Percentiles rank a stretch among this genome's conserved stretches.
Evolutionary conservation across 92 coral and sea anemone species (phyloP).

Genomic region (Parazoanthus atlanticus): DNA sequence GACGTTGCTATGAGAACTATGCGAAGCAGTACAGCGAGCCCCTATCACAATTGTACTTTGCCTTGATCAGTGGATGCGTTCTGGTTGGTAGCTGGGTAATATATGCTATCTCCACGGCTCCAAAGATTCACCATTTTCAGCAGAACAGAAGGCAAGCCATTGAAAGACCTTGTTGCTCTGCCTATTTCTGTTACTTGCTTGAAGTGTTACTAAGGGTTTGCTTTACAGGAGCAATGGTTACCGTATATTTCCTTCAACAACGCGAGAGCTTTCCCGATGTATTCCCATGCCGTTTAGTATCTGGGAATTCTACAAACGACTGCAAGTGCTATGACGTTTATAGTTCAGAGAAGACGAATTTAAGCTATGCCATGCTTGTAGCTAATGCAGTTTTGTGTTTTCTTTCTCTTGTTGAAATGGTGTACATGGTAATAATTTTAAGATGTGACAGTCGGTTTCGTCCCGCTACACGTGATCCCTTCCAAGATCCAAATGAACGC

Average conservation of each 20-base stretch:
- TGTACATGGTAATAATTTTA: not conserved
- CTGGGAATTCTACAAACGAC: not conserved
- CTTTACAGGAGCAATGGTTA: not conserved
- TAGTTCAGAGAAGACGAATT: not conserved
- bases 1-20: conserved; percentile 32
- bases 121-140: conserved; percentile 10
- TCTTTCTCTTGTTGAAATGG: conserved; percentile 8
- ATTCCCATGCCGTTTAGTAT: not conserved
- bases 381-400: conserved; percentile 21
- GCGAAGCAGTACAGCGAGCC: conserved; percentile 4
- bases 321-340: conserved; percentile 23
- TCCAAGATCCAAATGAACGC: not conserved
- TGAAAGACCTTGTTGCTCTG: conserved; percentile 16
- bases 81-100: conserved; percentile 37
- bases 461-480: not conserved
- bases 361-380: conserved; percentile 5
- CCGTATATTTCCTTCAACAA: not conserved
- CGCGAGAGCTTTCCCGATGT: conserved; percentile 8
- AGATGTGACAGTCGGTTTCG: not conserved
- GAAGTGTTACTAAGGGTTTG: conserved; percentile 10
- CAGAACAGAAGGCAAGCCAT: not conserved
- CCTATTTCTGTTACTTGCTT: not conserved
- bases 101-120: conserved; percentile 33
- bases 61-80: conserved; percentile 38
- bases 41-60: conserved; percentile 43